Evolutionary conservation across 2,797 vertebrate species (phyloP).

Genomic region (Australoheros facetus): DNA sequence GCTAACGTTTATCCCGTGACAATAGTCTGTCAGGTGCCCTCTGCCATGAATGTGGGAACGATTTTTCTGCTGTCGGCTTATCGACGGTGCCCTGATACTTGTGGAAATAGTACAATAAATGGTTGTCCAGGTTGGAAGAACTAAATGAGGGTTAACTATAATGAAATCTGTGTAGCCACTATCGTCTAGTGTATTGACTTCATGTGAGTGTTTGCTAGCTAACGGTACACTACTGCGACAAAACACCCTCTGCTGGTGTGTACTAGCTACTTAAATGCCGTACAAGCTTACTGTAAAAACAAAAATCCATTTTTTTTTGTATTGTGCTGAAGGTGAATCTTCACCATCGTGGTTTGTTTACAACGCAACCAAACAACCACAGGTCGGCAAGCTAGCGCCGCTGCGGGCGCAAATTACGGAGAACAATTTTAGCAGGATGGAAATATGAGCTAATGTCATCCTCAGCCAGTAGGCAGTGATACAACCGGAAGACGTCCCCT

Average conservation of each 20-base stretch:
- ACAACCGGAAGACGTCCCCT: not conserved
- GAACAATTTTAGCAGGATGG: constrained; percentile 58
- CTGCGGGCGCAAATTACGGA: constrained; percentile 26
- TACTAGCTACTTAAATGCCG: not conserved
- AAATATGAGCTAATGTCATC: constrained; percentile 46
- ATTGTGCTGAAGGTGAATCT: not conserved
- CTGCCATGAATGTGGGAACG: not conserved
- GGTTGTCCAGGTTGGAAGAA: not conserved
- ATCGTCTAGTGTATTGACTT: not conserved
- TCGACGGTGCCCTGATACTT: not conserved
- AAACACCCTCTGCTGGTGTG: constrained; percentile 15
- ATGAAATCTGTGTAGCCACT: not conserved
- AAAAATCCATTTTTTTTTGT: not conserved
- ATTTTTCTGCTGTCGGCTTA: not conserved
- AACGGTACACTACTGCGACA: constrained; percentile 43
- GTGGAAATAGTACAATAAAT: rapidly evolving
- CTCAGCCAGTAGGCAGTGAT: not conserved
- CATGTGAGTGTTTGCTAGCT: constrained; percentile 25
- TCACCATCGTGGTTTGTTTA: constrained; percentile 9
- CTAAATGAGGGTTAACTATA: constrained; percentile 1
- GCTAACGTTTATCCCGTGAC: constrained; percentile 19
- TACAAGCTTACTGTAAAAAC: not conserved
- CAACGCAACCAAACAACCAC: not conserved
- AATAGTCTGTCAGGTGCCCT: constrained; percentile 5
- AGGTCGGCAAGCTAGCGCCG: constrained; percentile 35